These are phyloP conservation scores for Mastacembelus armatus DNA, from an alignment of 2,797 vertebrate species.

Conservation along the genomic window DNA sequence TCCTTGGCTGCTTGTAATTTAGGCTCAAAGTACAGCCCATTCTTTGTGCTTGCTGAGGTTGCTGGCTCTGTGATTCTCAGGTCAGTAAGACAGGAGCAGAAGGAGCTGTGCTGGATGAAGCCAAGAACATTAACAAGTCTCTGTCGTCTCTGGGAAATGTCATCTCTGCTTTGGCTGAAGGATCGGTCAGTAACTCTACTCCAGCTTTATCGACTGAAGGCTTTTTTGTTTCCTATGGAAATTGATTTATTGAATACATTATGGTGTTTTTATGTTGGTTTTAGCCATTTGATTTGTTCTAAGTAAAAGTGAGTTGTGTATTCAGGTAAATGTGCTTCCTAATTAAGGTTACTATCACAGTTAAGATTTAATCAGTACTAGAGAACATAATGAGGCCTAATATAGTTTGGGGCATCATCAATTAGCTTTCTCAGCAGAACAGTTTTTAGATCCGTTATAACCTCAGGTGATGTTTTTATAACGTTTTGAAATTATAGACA, in stretches of 20 bases:
- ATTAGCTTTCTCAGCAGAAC: not conserved
- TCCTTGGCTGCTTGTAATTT: not conserved
- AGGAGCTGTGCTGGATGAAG: slow-evolving; percentile 95
- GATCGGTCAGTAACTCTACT: slow-evolving; percentile 85
- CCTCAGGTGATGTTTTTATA: slow-evolving; percentile 18
- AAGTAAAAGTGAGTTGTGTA: not conserved
- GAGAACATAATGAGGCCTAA: not conserved
- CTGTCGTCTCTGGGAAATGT: slow-evolving; percentile 97
- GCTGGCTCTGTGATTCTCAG: slow-evolving; percentile 69
- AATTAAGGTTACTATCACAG: not conserved
- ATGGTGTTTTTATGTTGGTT: not conserved
- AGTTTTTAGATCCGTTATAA: slow-evolving; percentile 5
- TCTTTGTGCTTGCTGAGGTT: slow-evolving; percentile 6
- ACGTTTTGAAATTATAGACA: slow-evolving; percentile 18
- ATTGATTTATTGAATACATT: not conserved
- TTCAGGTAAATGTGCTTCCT: not conserved
- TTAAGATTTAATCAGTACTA: not conserved
- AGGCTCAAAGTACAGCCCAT: not conserved
- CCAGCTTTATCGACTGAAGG: not conserved
- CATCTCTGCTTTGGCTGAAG: slow-evolving; percentile 96
- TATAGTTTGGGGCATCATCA: too few species aligned
- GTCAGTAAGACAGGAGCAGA: slow-evolving; percentile 99
- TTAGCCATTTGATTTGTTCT: not conserved
- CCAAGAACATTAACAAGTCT: slow-evolving; percentile 99
- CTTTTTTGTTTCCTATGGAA: not conserved